Percentiles rank a stretch among this genome's conserved stretches.
Conservation (phyloP, 1,140 invertebrate species). For the Lasioglossum albipes region DNA sequence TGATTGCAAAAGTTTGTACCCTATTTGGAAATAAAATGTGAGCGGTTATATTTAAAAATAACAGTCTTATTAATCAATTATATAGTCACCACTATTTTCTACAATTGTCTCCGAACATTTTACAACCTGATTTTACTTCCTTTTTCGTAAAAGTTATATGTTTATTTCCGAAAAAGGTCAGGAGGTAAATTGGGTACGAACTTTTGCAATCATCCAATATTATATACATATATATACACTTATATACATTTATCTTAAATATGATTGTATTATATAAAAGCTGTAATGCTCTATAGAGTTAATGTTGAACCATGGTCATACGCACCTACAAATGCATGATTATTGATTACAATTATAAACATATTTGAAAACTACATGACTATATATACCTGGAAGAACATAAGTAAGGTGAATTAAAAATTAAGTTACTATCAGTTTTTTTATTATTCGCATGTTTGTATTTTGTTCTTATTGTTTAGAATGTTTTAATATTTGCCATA, state of each 20-base stretch:
- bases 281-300: conserved; percentile 25
- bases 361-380: not conserved
- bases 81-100: no score
- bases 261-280: conserved; percentile 23
- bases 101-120: no score
- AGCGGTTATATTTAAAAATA: no score
- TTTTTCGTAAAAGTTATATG: no score
- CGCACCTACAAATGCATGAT: conserved; percentile 13
- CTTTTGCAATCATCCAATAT: no score
- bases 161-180: no score
- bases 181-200: no score
- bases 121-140: no score
- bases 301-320: conserved; percentile 1
- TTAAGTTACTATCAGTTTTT: not conserved
- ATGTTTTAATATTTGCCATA: conserved; percentile 23
- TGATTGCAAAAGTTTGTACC: no score
- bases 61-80: no score
- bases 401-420: not conserved
- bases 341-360: conserved; percentile 10
- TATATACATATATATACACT: not conserved
- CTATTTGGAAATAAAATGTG: no score
- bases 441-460: conserved; percentile 27
- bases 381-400: not conserved
- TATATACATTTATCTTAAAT: conserved; percentile 18
- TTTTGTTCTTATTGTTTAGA: conserved; percentile 16